A percentile compares a stretch with the other conserved stretches of the same genome.
Evolutionary conservation across 2,797 vertebrate genomes (phyloP).

Genomic region (Leptatherina wallacei): DNA sequence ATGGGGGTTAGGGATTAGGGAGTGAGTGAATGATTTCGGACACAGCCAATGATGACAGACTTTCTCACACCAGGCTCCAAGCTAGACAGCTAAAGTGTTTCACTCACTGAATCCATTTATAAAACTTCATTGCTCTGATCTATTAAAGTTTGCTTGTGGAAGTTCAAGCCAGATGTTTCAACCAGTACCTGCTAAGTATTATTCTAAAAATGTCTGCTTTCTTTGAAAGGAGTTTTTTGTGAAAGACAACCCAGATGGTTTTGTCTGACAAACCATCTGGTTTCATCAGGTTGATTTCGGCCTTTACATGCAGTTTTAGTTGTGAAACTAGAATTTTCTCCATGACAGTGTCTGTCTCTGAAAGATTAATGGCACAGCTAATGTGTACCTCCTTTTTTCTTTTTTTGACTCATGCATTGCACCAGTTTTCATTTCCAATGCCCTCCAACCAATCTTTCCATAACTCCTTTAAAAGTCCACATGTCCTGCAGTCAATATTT

Average conservation of each 20-base stretch:
- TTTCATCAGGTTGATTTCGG: not conserved
- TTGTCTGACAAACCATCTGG: not conserved
- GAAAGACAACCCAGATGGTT: not conserved
- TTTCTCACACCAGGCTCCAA: not conserved
- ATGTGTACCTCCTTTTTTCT: slow-evolving; percentile 8
- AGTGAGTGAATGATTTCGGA: too few species aligned
- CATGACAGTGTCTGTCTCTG: slow-evolving; percentile 6
- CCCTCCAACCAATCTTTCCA: not conserved
- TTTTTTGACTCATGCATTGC: slow-evolving; percentile 26
- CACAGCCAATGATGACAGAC: not conserved
- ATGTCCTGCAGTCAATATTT: slow-evolving; percentile 30
- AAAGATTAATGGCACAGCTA: slow-evolving; percentile 5
- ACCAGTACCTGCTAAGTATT: not conserved
- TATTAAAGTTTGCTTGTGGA: not conserved
- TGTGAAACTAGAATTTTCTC: not conserved
- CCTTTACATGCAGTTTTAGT: not conserved
- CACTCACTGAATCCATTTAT: not conserved
- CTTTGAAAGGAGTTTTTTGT: not conserved
- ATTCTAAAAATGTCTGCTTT: not conserved
- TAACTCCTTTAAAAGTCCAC: not conserved
- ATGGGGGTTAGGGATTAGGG: too few species aligned
- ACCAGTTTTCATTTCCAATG: slow-evolving; percentile 4
- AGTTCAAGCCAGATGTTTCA: not conserved
- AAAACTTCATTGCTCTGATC: not conserved
- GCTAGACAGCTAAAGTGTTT: not conserved